Base-by-base conservation (phyloP, 1,140 invertebrate genomes). In the Trypoxylus dichotomus region DNA sequence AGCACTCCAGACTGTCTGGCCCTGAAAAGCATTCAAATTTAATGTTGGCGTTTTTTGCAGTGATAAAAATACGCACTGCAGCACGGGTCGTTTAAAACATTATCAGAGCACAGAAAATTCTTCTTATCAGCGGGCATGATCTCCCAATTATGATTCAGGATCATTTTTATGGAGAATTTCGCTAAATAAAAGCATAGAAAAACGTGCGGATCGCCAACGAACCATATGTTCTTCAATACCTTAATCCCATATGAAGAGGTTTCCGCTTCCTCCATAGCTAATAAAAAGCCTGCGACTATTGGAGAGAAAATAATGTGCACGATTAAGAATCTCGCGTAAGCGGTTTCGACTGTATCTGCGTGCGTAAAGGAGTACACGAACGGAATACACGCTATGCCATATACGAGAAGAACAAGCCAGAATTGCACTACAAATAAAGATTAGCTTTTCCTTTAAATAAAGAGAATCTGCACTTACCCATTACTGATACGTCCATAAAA, bases 121-220 rank as follows among this genome's bases (percentile, higher is more conserved):
- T 73, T 73, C 37, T 32, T 42, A 10, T 32, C 71, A 1, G 8
- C 27, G 3, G 71, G 10, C 71, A 37, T 73, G 37, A 73, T 73
- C 8, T 73, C 37, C 71, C 71, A 73, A 73, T 73, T 73, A 13
- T 73, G 37, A 73, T 73, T 73, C 2, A 7, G 8, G 19, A 73
- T 42, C 19, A 37, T 37, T 27, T 73, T 73, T 11, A 73, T 73
- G 11, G 71, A 73, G 10, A 37, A 32, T 32, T 19, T 73, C 24
- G 10, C 71, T 10, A 73, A 32, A 19, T 21, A 21, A 42, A 21
- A 27, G 37, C 37, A 37, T 6, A 73, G 32, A 2, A 25, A 3
- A n/a, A 73, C 11, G 27, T 73, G 71, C 13, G 71, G 71, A 32
- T 42, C 24, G 2, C 29, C 1, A 7, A 21, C 19, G 24, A 73